These are phyloP conservation scores for Hemithea aestivaria DNA, from an alignment of 2,888 invertebrate species.

Conservation along the genomic window DNA sequence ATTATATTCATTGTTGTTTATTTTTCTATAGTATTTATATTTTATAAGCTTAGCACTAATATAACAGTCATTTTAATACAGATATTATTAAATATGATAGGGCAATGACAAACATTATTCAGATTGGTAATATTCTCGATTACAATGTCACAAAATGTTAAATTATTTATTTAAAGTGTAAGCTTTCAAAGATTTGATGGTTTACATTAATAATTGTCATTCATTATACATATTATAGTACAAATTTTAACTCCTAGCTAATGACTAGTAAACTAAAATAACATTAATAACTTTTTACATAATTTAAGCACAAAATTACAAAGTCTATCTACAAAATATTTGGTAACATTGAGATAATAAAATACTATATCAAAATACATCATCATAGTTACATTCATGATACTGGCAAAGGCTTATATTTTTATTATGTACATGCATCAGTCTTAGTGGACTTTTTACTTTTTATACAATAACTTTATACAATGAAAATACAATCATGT, in stretches of 20 bases:
- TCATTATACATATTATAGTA: conserved; percentile 18
- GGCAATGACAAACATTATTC: conserved; percentile 37
- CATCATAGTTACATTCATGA: conserved; percentile 52
- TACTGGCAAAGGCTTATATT: conserved; percentile 62
- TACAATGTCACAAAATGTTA: no score
- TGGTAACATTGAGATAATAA: conserved; percentile 77
- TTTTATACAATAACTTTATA: conserved; percentile 23
- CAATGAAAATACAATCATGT: conserved; percentile 47
- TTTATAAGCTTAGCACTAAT: conserved; percentile 37
- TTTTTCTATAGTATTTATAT: conserved; percentile 42
- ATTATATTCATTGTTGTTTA: conserved; percentile 49
- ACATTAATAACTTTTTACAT: conserved; percentile 42
- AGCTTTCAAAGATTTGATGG: not conserved
- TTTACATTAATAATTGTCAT: not conserved
- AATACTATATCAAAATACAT: conserved; percentile 73
- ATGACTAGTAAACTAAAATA: conserved; percentile 75
- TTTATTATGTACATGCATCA: conserved; percentile 59
- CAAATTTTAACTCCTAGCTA: conserved; percentile 55
- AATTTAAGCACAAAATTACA: conserved; percentile 37
- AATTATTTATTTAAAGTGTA: no score
- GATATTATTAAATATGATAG: conserved; percentile 36
- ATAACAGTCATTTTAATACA: conserved; percentile 58
- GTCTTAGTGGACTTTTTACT: conserved; percentile 56
- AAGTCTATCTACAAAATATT: conserved; percentile 72
- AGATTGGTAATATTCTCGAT: no score